Evolutionary conservation across 2,888 invertebrate species (phyloP).

Genomic region (Tipula lateralis): DNA sequence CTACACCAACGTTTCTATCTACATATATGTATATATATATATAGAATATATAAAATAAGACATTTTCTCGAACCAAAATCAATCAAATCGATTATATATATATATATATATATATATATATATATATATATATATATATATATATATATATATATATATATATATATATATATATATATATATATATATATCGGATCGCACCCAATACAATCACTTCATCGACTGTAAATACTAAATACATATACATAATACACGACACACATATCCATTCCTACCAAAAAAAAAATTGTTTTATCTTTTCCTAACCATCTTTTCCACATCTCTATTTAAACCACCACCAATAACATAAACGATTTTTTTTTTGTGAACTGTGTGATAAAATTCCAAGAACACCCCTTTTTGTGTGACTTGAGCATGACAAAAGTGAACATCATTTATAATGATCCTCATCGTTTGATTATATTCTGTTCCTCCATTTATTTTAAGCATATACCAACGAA

Average conservation of each 20-base stretch:
- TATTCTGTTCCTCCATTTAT: background rate
- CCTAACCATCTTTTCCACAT: conserved; percentile 7
- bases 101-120: background rate
- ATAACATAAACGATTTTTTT: background rate
- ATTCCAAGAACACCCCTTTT: conserved; percentile 1
- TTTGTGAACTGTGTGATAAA: conserved; percentile 2
- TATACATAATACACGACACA: background rate
- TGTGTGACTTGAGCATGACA: conserved; percentile 7
- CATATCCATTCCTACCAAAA: background rate
- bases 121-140: no score
- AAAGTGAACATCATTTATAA: conserved; percentile 19
- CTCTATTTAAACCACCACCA: background rate
- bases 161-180: no score
- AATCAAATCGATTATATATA: background rate
- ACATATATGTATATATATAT: background rate
- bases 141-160: no score
- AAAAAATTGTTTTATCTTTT: background rate
- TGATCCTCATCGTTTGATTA: conserved; percentile 5
- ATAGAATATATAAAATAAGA: background rate
- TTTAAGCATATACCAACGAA: background rate
- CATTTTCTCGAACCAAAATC: background rate
- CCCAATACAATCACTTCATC: background rate
- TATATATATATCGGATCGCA: background rate
- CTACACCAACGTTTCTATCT: background rate
- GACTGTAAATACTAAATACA: background rate